Base-by-base conservation (phyloP, 2,113 vertebrate genomes). In the Nesogale talazaci region DNA sequence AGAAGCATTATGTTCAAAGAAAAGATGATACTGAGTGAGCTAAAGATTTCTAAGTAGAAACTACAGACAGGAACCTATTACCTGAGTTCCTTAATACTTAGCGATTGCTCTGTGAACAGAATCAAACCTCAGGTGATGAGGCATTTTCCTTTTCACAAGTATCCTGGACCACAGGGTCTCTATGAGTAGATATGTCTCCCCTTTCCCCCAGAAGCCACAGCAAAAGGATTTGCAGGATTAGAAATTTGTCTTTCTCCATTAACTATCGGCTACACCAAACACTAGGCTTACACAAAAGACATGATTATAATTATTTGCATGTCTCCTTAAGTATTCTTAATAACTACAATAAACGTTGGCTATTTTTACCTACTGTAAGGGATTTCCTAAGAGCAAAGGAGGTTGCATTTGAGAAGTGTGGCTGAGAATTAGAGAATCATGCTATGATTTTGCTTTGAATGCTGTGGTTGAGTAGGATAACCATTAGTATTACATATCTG, bases 401-500 rank as follows among this genome's bases (percentile, higher is more conserved):
- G 3, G 8, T 2, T 29, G 20, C 81, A 61, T 17, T 5, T 10
- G 46, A 19, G 11, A 12, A 11, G 2, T 11, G 3, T 22, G n/a
- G 31, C 22, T 31, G 29, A 67, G 2, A 7, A 14, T 14, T 76
- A 27, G 5, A 10, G 65, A 2, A 31, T 3, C 17, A n/a, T 9
- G 11, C 81, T 42, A 7, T 75, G 25, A 56, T 34, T 79, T 72
- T 20, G 38, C n/a, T 74, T 67, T 57, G 6, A 9, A 4, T 5
- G 46, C 74, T 61, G 27, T 6, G 0, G 12, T 20, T 69, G 11
- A 14, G 25, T 2, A 29, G 16, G 23, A 56, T 56, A n/a, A 34
- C 70, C 27, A 2, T 2, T 52, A 34, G 2, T 6, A 31, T 1
- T 5, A 19, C 9, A 0, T 34, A 20, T 16, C 67, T 31, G 0